Conservation (phyloP, 1,140 invertebrate genomes). For the Drosophila novamexicana region DNA sequence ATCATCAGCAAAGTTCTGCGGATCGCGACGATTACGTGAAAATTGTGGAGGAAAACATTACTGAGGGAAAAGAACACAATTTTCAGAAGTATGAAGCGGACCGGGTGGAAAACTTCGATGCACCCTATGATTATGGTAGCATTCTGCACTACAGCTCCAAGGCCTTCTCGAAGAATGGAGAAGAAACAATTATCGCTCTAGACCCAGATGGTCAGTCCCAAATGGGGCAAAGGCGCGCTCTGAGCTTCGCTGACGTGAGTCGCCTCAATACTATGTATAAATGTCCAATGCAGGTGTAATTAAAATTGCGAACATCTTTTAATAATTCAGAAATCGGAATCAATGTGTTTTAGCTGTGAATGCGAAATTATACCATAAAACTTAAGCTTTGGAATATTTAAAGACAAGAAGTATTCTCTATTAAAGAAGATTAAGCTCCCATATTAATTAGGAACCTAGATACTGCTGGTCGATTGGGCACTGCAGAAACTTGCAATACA, state of each 20-base stretch:
- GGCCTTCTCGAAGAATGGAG: slow-evolving; percentile 90
- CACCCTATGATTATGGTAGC: slow-evolving; percentile 88
- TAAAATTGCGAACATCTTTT: not conserved
- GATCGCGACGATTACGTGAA: slow-evolving; percentile 89
- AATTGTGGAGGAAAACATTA: slow-evolving; percentile 89
- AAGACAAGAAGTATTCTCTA: too few species aligned
- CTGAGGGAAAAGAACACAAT: slow-evolving; percentile 85
- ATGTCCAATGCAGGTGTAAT: slow-evolving; percentile 58
- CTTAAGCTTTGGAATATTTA: too few species aligned
- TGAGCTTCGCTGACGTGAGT: slow-evolving; percentile 85
- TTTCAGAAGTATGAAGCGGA: slow-evolving; percentile 85
- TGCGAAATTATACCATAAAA: too few species aligned
- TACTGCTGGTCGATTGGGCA: too few species aligned
- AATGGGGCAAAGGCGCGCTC: slow-evolving; percentile 86
- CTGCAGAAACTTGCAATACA: too few species aligned
- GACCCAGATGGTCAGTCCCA: slow-evolving; percentile 29
- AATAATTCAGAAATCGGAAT: too few species aligned
- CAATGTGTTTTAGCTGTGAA: too few species aligned
- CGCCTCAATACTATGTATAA: slow-evolving; percentile 86
- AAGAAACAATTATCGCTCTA: slow-evolving; percentile 88
- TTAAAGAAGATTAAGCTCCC: too few species aligned
- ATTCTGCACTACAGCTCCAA: slow-evolving; percentile 89
- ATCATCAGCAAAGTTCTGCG: slow-evolving; percentile 89
- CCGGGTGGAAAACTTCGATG: slow-evolving; percentile 83
- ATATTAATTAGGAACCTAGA: too few species aligned